These are phyloP conservation scores for Thinocorus orbignyianus DNA, from an alignment of 2,113 vertebrate species.

Conservation along the genomic window DNA sequence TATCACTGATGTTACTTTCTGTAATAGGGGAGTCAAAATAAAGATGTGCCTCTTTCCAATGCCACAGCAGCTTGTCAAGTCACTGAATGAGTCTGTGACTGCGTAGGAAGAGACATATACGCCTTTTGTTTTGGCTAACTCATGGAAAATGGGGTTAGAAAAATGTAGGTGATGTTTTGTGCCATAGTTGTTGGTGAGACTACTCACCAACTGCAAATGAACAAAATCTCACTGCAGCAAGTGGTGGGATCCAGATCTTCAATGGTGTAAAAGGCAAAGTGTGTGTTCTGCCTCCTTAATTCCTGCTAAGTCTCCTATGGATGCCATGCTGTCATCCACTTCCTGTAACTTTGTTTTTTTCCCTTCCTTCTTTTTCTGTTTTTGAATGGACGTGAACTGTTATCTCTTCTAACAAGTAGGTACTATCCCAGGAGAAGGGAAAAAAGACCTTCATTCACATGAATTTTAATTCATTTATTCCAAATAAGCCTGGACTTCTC, in stretches of 20 bases:
- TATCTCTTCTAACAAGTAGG: background rate
- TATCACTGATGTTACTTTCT: background rate
- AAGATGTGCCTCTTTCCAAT: background rate
- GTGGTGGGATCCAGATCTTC: background rate
- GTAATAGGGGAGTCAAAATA: background rate
- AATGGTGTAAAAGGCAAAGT: background rate
- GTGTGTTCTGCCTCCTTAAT: background rate
- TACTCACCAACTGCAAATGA: background rate
- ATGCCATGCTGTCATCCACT: background rate
- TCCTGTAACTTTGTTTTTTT: background rate
- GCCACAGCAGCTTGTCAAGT: background rate
- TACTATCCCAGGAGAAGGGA: background rate
- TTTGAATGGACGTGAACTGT: background rate
- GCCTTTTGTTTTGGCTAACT: background rate
- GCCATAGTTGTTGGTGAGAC: background rate
- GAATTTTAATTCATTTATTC: background rate
- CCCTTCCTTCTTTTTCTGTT: background rate
- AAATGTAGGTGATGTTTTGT: background rate
- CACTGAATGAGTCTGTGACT: background rate
- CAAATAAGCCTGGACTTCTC: background rate
- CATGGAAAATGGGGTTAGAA: background rate
- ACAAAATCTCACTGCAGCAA: background rate
- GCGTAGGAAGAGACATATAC: background rate
- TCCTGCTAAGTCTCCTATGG: background rate
- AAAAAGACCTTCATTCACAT: background rate